These are phyloP conservation scores for Danionella dracula DNA, from an alignment of 2,797 vertebrate species.

Conservation along the genomic window DNA sequence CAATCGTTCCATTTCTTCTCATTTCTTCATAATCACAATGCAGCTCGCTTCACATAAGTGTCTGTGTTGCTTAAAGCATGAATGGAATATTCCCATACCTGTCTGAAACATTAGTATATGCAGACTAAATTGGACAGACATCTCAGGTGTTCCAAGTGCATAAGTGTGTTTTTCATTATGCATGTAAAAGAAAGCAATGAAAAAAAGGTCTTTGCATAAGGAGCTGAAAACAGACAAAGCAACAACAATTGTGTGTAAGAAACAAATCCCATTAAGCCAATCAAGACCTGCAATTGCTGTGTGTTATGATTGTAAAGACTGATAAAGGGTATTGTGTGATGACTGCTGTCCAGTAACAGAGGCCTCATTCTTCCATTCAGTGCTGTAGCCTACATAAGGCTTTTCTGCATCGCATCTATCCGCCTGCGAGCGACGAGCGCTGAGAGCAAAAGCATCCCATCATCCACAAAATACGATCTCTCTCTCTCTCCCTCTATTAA, in stretches of 20 bases:
- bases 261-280: too few relatives aligned
- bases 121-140: conserved; percentile 3
- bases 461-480: conserved; percentile 41
- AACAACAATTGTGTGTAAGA: background rate
- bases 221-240: background rate
- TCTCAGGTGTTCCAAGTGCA: background rate
- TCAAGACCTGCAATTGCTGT: too few relatives aligned
- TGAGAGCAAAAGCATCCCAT: conserved; percentile 61
- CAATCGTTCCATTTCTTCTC: too few relatives aligned
- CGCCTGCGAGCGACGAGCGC: conserved; percentile 57
- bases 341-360: conserved; percentile 40
- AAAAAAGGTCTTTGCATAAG: background rate
- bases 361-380: conserved; percentile 41
- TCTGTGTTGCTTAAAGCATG: too few relatives aligned
- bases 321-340: conserved; percentile 12
- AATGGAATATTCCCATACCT: too few relatives aligned
- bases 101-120: too few relatives aligned
- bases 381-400: conserved; percentile 43
- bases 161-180: conserved; percentile 6
- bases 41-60: too few relatives aligned
- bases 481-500: too few relatives aligned
- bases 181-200: background rate
- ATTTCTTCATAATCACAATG: too few relatives aligned
- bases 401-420: conserved; percentile 68
- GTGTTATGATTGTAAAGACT: background rate